Evolutionary conservation across 1,140 invertebrate species (phyloP), one percentile per base, ranked within the genome.

Genomic region (Hypothenemus hampei): DNA sequence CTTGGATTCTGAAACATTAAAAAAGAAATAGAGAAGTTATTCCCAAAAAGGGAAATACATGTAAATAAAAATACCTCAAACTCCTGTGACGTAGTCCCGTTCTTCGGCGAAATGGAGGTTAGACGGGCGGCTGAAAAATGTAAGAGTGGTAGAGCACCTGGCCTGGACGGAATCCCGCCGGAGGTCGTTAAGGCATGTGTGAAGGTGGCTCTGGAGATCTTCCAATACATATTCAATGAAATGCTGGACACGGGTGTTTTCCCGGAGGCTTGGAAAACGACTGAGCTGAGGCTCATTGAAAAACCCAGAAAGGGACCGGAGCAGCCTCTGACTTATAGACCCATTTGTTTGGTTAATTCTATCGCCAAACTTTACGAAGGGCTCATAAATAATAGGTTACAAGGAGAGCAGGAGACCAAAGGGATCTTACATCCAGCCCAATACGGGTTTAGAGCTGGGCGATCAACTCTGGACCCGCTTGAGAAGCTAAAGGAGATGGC

Each of bases 341-440:
- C 62, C n/a, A 52, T 66, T 3, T 57, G 58, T 31, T 39, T 64
- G n/a, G 16, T 62, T 3, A 49, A 64, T 39, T 24, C 22, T 4
- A 8, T 58, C 0, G 47, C 49, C 2, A 63, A 67, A 45, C 23
- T 64, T 0, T 31, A 58, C 4, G 65, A 66, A 23, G 45, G 19
- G n/a, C 26, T 63, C 1, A 46, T 64, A 10, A 15, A 5, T 4
- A 20, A 37, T 3, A 47, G 59, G 15, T 11, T 61, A 15, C 11
- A 22, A n/a, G 8, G 16, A 1, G 59, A 49, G 31, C 3, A 49
- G 7, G 49, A 60, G 31, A 23, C 47, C 20, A 50, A 22, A 20
- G 58, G 53, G 31, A 43, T 33, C 8, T 36, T 61, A 20, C 22
- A 39, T 6, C 47, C 58, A 3, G 58, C 31, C 3, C 58, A 65